Percentiles rank a stretch among this genome's conserved stretches.
Conservation (phyloP, 2,797 vertebrate genomes). For the Sebastolobus alascanus region DNA sequence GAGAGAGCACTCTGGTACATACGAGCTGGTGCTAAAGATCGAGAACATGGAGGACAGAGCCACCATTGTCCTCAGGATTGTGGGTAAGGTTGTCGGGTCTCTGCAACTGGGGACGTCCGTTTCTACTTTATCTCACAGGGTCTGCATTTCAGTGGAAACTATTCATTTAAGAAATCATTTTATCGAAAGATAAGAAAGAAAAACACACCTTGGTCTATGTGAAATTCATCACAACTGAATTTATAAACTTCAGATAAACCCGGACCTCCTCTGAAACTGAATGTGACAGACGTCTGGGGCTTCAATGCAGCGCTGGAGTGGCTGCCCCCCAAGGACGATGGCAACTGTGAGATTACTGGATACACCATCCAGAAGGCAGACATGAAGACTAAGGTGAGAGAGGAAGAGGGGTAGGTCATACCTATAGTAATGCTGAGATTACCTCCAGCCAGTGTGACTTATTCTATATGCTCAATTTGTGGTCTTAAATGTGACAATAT, state of each 20-base stretch:
- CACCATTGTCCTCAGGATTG: slow-evolving; percentile 84
- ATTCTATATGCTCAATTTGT: not conserved
- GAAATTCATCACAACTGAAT: not conserved
- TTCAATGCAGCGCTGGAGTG: slow-evolving; percentile 92
- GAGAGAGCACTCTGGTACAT: slow-evolving; percentile 89
- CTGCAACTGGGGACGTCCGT: not conserved
- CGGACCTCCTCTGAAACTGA: slow-evolving; percentile 84
- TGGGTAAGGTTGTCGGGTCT: slow-evolving; percentile 81
- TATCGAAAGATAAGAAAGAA: slow-evolving; percentile 6
- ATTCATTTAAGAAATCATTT: not conserved
- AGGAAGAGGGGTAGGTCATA: not conserved
- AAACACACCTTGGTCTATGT: not conserved
- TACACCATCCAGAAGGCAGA: slow-evolving; percentile 95
- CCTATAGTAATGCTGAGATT: not conserved
- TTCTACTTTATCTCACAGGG: not conserved
- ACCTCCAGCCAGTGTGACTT: not conserved
- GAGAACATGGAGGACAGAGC: slow-evolving; percentile 93
- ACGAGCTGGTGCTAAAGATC: slow-evolving; percentile 89
- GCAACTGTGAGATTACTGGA: slow-evolving; percentile 90
- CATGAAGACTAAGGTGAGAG: slow-evolving; percentile 91
- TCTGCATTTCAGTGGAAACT: not conserved
- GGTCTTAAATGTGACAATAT: not conserved
- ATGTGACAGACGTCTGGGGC: slow-evolving; percentile 92
- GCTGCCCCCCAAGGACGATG: slow-evolving; percentile 89
- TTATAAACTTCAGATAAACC: slow-evolving; percentile 86